These are phyloP conservation scores for Sula dactylatra DNA, from an alignment of 2,113 vertebrate genomes.

Conservation along the genomic window DNA sequence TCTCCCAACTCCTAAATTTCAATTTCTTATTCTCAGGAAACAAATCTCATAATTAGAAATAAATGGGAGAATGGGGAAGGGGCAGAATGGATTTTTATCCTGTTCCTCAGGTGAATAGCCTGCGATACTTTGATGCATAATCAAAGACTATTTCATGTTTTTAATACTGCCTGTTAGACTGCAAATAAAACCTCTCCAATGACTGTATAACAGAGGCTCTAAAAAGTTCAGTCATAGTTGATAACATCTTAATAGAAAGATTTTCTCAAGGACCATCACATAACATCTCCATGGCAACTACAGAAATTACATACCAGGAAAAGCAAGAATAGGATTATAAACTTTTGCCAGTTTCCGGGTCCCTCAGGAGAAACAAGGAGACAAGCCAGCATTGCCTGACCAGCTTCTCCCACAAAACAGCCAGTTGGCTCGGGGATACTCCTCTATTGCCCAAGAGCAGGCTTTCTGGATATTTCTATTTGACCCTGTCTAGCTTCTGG, in stretches of 20 bases:
- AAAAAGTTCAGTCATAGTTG: background rate
- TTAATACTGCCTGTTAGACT: background rate
- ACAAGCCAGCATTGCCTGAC: background rate
- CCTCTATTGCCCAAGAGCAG: background rate
- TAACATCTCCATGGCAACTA: background rate
- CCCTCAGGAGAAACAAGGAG: background rate
- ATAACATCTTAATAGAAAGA: background rate
- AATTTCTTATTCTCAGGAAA: background rate
- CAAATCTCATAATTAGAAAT: background rate
- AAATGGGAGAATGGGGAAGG: background rate
- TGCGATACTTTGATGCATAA: background rate
- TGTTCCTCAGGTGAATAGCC: background rate
- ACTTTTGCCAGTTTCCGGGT: background rate
- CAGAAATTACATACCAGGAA: background rate
- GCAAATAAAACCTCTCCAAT: background rate
- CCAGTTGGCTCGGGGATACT: accelerated
- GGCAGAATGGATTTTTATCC: background rate
- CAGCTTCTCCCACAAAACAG: background rate
- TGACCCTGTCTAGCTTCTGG: background rate
- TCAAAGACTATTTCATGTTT: background rate
- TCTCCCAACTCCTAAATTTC: background rate
- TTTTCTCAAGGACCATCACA: background rate
- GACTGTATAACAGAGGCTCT: background rate
- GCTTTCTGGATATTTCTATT: background rate
- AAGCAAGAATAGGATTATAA: background rate